Evolutionary conservation across 2,797 vertebrate genomes (phyloP), one percentile per base, ranked within the genome.

Genomic region (Muscicapa comitata): DNA sequence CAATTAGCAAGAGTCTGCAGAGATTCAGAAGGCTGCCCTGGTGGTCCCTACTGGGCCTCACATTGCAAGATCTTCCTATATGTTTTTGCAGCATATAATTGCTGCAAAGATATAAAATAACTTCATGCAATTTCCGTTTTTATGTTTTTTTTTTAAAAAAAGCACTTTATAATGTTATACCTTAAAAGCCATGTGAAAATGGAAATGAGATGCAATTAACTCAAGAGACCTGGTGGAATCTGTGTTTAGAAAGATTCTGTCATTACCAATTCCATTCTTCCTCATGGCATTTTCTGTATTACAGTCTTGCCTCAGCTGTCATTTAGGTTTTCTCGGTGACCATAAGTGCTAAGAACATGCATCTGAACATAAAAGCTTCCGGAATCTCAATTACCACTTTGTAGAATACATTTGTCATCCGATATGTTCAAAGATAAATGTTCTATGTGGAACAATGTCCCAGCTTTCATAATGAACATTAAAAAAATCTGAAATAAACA

Each of bases 1-100:
- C 86, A 95, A 95, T 96, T 92, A 95, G 83, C n/a, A 88, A 33
- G 61, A 93, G 70, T 90, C 88, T 90, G 83, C 62, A 73, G 90
- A 93, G 94, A 92, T 78, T 78, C 86, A 55, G 18, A 80, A 90
- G 58, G 51, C 93, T 94, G 70, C 74, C 62, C 63, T 62, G 78
- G 86, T 95, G 93, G 94, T 88, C 88, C 54, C 93, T 78, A 26
- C 37, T 55, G 61, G 51, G 66, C n/a, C 13, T 42, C 17, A 28
- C 10, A 80, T 28, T 75, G 26, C n/a, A 67, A 85, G 11, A 88
- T 55, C 47, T 78, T 91, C 50, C 43, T 43, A 13, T 57, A 70
- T 7, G 6, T 40, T 92, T 93, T 68, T 75, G 19, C 38, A 92
- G 58, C 45, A 78, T 55, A 75, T 84, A 92, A 88, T 81, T 86